These are phyloP conservation scores for Calvadosia cruxmelitensis DNA, from an alignment of 30 jellyfish, hydroid and myxozoan species.

Conservation along the genomic window DNA sequence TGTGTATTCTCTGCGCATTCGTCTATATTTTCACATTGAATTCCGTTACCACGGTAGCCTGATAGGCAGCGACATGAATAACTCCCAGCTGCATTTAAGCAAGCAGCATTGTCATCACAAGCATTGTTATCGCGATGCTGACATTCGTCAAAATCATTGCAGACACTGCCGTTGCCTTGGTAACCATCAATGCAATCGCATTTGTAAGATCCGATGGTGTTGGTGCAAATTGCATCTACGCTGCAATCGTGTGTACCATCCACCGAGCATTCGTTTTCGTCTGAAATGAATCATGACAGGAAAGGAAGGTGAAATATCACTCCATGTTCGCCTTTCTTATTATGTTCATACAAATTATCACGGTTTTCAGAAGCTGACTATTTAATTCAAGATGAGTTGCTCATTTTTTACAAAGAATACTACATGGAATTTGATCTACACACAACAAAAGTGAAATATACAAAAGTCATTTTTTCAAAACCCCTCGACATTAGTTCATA, in stretches of 20 bases:
- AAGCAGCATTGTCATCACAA: conserved; percentile 14
- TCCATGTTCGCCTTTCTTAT: too few relatives aligned
- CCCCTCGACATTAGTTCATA: too few relatives aligned
- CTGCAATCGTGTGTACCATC: conserved; percentile 6
- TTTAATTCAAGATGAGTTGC: too few relatives aligned
- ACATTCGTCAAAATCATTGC: conserved; percentile 39
- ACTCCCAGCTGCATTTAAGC: conserved; percentile 29
- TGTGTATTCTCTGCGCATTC: conserved; percentile 4
- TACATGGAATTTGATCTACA: too few relatives aligned
- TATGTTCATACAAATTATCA: too few relatives aligned
- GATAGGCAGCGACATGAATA: conserved; percentile 23
- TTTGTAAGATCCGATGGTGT: conserved; percentile 12
- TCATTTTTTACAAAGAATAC: too few relatives aligned
- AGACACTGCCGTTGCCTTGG: conserved; percentile 45
- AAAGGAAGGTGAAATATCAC: too few relatives aligned
- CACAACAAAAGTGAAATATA: too few relatives aligned
- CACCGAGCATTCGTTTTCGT: conserved; percentile 20
- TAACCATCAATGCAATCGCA: conserved; percentile 45
- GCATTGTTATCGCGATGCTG: not conserved
- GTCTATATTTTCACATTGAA: conserved; percentile 14
- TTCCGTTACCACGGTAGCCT: conserved; percentile 41
- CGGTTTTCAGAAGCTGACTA: too few relatives aligned
- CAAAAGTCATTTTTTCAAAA: too few relatives aligned
- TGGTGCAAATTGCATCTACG: conserved; percentile 7
- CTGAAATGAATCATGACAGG: too few relatives aligned